Conservation (phyloP, 2,888 invertebrate genomes). For the Leptopilina drosophilae region DNA sequence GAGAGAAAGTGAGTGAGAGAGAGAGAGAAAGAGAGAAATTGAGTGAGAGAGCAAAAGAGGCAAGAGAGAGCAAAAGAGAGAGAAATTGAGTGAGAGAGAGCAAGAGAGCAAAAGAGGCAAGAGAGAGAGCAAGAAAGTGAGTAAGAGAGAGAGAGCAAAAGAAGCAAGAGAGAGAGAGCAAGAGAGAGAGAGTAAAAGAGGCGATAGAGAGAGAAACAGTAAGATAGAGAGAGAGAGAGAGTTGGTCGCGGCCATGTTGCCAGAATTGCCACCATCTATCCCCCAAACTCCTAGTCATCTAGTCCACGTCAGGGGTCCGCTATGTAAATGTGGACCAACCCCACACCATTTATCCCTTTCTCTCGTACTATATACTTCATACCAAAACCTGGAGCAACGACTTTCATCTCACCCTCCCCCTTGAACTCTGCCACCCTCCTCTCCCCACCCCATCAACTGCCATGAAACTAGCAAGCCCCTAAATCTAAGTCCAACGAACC, state of each 20-base stretch:
- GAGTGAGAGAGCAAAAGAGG: no score
- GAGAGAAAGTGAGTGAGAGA: constrained; percentile 40
- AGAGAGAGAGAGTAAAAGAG: constrained; percentile 50
- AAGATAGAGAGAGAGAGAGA: constrained; percentile 43
- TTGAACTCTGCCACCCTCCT: constrained; percentile 65
- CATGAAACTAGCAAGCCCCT: constrained; percentile 74
- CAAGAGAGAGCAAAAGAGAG: constrained; percentile 43
- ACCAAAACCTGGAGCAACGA: constrained; percentile 61
- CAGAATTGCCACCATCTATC: constrained; percentile 76
- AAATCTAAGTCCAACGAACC: constrained; percentile 75
- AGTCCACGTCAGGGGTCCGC: constrained; percentile 74
- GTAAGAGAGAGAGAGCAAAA: constrained; percentile 45
- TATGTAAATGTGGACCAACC: constrained; percentile 76
- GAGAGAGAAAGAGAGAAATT: constrained; percentile 43
- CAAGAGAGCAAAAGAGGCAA: constrained; percentile 39
- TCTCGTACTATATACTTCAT: constrained; percentile 51
- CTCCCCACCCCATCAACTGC: constrained; percentile 67
- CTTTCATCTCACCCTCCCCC: constrained; percentile 61
- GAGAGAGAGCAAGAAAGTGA: constrained; percentile 48
- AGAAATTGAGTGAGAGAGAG: constrained; percentile 44
- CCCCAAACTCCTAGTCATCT: constrained; percentile 74
- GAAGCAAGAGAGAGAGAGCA: no score
- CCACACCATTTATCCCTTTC: constrained; percentile 61
- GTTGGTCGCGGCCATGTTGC: constrained; percentile 75
- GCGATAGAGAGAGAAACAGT: constrained; percentile 40